Evolutionary conservation across 2,113 vertebrate species (phyloP).

Genomic region (Xenotilapia longispinis): DNA sequence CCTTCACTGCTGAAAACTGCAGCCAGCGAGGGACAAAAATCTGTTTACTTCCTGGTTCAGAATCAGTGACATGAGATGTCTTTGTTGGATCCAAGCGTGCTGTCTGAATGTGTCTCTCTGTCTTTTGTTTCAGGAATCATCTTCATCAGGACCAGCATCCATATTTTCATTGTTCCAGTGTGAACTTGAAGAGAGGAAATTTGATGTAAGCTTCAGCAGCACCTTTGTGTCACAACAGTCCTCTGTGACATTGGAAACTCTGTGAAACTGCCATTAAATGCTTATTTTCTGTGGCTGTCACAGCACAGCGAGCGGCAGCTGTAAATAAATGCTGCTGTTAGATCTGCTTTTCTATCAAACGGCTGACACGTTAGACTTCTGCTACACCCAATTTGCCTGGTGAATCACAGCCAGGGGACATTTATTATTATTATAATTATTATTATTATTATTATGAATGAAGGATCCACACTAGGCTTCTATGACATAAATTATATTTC

Average conservation of each 20-base stretch:
- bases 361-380: accelerated
- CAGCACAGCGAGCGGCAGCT: background rate
- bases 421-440: accelerated
- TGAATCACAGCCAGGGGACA: background rate
- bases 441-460: accelerated
- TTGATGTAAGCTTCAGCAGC: background rate
- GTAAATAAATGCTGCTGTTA: background rate
- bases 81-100: accelerated
- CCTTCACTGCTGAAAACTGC: slow-evolving; percentile 27
- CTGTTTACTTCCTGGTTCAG: background rate
- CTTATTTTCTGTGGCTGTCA: accelerated
- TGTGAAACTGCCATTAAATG: background rate
- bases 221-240: background rate
- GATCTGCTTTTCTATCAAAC: background rate
- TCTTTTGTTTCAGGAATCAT: slow-evolving; percentile 2
- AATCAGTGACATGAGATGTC: background rate
- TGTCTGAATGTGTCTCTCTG: background rate
- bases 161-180: background rate
- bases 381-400: background rate
- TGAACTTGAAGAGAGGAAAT: background rate
- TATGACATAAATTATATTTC: background rate
- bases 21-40: background rate
- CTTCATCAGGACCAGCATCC: background rate
- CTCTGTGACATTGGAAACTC: background rate
- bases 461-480: background rate